Evolutionary conservation across 2,113 vertebrate genomes (phyloP).

Genomic region (Lichenostomus cassidix): DNA sequence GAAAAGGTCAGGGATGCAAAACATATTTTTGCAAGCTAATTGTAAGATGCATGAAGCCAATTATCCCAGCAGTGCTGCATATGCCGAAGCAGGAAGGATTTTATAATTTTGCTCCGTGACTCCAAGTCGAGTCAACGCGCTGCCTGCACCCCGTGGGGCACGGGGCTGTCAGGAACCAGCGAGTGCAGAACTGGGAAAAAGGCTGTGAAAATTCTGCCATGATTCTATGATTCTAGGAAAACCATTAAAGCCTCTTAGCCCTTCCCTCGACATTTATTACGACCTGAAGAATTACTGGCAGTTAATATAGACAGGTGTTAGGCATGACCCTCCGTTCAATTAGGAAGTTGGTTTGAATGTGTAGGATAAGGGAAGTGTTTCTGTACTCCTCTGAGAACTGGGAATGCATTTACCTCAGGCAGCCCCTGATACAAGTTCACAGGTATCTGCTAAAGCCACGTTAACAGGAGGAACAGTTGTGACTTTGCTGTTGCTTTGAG

Average conservation of each 20-base stretch:
- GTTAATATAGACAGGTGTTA: not conserved
- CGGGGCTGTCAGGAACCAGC: not conserved
- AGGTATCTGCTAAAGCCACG: not conserved
- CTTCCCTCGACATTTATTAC: not conserved
- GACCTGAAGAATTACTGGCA: not conserved
- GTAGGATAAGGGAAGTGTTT: not conserved
- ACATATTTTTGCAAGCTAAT: constrained; percentile 54
- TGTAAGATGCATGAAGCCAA: constrained; percentile 65
- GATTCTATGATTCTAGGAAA: not conserved
- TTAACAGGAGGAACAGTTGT: not conserved
- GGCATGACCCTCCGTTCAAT: not conserved
- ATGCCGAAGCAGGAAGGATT: constrained; percentile 1
- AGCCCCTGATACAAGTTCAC: not conserved
- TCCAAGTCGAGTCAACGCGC: not conserved
- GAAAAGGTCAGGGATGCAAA: constrained; percentile 62
- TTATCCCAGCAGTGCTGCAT: constrained; percentile 36
- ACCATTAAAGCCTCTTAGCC: not conserved
- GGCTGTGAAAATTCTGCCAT: not conserved
- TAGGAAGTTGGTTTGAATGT: not conserved
- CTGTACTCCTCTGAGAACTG: not conserved
- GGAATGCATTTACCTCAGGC: not conserved
- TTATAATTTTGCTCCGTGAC: not conserved
- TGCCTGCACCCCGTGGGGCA: not conserved
- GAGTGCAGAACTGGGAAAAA: not conserved
- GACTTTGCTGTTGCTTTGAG: not conserved